phyloP scores from a whole-genome alignment of 2,113 vertebrate genomes.

The Pleuronectes platessa region DNA sequence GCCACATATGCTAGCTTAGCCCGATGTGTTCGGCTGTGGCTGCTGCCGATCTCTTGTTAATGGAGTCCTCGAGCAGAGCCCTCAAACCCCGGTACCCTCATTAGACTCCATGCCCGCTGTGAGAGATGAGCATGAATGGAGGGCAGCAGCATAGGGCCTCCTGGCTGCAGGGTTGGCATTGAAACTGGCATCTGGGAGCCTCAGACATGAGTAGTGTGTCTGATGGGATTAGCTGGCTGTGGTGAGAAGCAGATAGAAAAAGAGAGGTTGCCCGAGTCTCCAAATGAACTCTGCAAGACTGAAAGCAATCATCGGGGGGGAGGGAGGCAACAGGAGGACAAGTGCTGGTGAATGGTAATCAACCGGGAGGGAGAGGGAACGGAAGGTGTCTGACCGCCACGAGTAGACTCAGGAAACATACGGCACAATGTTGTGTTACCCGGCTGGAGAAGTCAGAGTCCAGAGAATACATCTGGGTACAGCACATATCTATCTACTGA shows the following conservation, averaged over 20 bases:
- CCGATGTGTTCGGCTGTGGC: slow-evolving; percentile 41
- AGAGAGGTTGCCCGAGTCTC: slow-evolving; percentile 61
- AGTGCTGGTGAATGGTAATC: slow-evolving; percentile 43
- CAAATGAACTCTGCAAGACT: slow-evolving; percentile 71
- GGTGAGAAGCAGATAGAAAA: slow-evolving; percentile 55
- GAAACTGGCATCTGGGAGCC: slow-evolving; percentile 70
- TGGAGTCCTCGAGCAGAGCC: slow-evolving; percentile 65
- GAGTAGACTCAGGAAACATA: slow-evolving; percentile 25
- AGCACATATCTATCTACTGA: background rate
- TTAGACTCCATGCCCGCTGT: slow-evolving; percentile 68
- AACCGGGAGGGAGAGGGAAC: slow-evolving; percentile 32
- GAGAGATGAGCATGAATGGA: slow-evolving; percentile 66
- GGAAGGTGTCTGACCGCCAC: slow-evolving; percentile 37
- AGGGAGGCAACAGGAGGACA: slow-evolving; percentile 24
- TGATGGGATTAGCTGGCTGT: slow-evolving; percentile 79
- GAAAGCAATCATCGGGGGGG: slow-evolving; percentile 55
- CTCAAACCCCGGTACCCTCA: slow-evolving; percentile 66
- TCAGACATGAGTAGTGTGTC: slow-evolving; percentile 73
- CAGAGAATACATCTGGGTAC: background rate
- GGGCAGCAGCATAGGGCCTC: slow-evolving; percentile 60
- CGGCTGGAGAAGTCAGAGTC: slow-evolving; percentile 21
- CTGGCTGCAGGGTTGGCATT: slow-evolving; percentile 69
- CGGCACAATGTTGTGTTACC: slow-evolving; percentile 14
- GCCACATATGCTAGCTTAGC: slow-evolving; percentile 30
- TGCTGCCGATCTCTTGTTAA: slow-evolving; percentile 66